Evolutionary conservation across 2,888 invertebrate species (phyloP), one percentile per base, ranked within the genome.

Genomic region (Scotopteryx bipunctaria): DNA sequence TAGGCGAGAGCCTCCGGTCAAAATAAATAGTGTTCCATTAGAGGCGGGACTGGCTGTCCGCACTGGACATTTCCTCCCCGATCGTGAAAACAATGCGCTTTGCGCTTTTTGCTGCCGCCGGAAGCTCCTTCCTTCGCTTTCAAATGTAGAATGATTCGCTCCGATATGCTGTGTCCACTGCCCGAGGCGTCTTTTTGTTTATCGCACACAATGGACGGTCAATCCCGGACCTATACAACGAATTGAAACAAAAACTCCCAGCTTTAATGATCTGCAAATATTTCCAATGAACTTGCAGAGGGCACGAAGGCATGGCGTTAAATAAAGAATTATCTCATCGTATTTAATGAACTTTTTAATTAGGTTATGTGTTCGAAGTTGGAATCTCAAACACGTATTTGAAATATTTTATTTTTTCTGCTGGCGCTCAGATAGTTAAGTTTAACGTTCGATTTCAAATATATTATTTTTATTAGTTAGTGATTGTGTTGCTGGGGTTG

Each of bases 11-110:
- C 73, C 66, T 68, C 72, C 64, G 64, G 72, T 71, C 70, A 73
- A 73, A 73, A 80, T 78, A 83, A 83, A 83, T 75, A 83, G 72
- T 68, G 69, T 72, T 83, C 80, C 78, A 86, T 85, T 83, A 83
- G 76, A 78, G 70, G 69, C 68, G 66, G 66, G 67, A 29, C 15
- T 27, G 32, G 69, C 70, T 81, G 83, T 76, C 78, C 78, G 71
- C 63, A 59, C 64, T 73, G 71, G 76, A 83, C 73, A 67, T 76
- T 83, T 82, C 78, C 79, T 76, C 63, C 67, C 64, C 73, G 64
- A 71, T 71, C 64, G 70, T 61, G 79, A 76, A 83, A 82, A 88
- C 88, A 89, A 87, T 82, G 73, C 73, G 71, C 76, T 78, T 78
- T 80, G 78, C 76, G 76, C 80, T 86, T 86, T 86, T 87, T 86